phyloP scores from a whole-genome alignment of 2,888 invertebrate species.

The Agriopis leucophaearia region DNA sequence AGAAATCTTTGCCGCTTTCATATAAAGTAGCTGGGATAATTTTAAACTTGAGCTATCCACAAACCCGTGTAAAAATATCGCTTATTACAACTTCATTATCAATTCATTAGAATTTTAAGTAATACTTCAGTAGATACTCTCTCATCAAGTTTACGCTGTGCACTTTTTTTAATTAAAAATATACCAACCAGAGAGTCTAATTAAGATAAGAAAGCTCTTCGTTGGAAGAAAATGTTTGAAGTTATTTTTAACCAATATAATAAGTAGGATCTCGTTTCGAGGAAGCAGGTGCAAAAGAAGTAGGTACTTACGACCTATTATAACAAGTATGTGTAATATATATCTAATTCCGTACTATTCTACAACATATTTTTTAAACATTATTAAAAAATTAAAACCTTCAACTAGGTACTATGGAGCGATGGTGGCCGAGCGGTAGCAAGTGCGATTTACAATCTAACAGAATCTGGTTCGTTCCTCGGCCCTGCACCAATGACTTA shows the following conservation, averaged over 20 bases:
- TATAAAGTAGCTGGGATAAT: not conserved
- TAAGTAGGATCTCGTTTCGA: not conserved
- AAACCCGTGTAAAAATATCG: constrained; percentile 5
- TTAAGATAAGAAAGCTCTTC: constrained; percentile 38
- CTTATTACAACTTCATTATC: constrained; percentile 6
- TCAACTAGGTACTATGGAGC: too few species aligned
- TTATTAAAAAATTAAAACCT: too few species aligned
- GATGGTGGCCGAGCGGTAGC: too few species aligned
- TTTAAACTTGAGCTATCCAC: constrained; percentile 3
- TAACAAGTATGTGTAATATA: too few species aligned
- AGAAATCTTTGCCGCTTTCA: too few species aligned
- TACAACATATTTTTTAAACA: too few species aligned
- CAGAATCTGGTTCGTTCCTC: too few species aligned
- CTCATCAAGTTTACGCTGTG: constrained; percentile 25
- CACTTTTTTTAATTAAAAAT: constrained; percentile 35
- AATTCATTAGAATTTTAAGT: constrained; percentile 39
- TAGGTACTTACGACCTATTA: too few species aligned
- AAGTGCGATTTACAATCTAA: too few species aligned
- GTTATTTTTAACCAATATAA: not conserved
- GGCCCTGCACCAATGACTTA: too few species aligned
- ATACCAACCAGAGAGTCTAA: constrained; percentile 26
- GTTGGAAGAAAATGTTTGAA: constrained; percentile 7
- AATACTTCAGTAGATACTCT: constrained; percentile 27
- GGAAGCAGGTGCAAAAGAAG: too few species aligned
- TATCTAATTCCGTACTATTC: too few species aligned